phyloP scores from a whole-genome alignment of 2,888 invertebrate genomes.

The Ellobium chinense region DNA sequence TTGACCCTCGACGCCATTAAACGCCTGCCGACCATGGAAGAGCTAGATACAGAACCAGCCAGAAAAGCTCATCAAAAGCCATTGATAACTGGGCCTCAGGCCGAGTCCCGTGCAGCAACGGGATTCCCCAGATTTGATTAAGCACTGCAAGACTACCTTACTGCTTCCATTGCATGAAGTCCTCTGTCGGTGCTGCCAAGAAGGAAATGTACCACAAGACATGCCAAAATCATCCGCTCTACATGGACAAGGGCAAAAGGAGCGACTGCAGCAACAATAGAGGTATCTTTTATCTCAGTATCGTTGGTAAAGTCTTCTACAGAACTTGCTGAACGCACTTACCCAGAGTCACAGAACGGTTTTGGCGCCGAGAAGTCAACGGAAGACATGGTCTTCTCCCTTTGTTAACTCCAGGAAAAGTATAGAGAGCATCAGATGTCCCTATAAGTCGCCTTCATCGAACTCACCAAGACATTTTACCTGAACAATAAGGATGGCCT shows the following conservation, averaged over 20 bases:
- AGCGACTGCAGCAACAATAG: conserved; percentile 52
- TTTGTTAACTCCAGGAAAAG: conserved; percentile 32
- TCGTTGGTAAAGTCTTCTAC: conserved; percentile 29
- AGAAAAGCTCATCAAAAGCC: too few species aligned
- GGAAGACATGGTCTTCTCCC: conserved; percentile 49
- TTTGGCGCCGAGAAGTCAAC: conserved; percentile 39
- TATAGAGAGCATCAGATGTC: conserved; percentile 44
- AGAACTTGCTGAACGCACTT: conserved; percentile 44
- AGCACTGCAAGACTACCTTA: conserved; percentile 7
- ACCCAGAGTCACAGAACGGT: conserved; percentile 54
- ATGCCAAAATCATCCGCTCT: conserved; percentile 48
- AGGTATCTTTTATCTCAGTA: conserved; percentile 50
- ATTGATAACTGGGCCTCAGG: neutral
- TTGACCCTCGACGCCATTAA: too few species aligned
- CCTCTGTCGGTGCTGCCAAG: conserved; percentile 24
- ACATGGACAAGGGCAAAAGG: conserved; percentile 53
- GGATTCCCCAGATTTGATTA: neutral
- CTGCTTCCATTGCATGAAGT: neutral
- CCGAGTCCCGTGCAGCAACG: neutral
- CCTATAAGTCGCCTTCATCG: conserved; percentile 50
- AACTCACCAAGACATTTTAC: conserved; percentile 49
- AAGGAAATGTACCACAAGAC: conserved; percentile 45
- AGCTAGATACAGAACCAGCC: too few species aligned
- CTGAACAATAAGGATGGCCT: conserved; percentile 38
- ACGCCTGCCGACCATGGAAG: too few species aligned